Evolutionary conservation across 2,113 vertebrate genomes (phyloP), one percentile per base, ranked within the genome.

Genomic region (Hippocampus barbouri): DNA sequence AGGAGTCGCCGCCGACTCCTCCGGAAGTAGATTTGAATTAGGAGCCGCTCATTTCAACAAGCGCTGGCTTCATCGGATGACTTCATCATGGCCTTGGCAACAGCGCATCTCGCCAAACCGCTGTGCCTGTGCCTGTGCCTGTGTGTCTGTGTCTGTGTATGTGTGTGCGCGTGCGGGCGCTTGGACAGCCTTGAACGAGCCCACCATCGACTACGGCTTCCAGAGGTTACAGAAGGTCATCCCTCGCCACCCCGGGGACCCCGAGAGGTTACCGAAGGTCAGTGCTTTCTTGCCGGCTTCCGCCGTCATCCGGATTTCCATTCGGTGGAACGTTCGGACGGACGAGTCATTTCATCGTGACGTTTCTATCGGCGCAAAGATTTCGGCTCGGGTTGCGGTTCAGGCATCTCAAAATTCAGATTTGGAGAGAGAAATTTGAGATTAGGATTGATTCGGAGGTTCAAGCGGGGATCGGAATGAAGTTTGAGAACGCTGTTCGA

Each of bases 161-260:
- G 14, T 61, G 69, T 47, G 20, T 12, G 25, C 18, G n/a, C 43
- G 14, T 67, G 27, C 72, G 20, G 57, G 1, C 74, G 8, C 41
- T 11, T 54, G 66, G 8, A 15, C 85, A 92, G 91, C 91, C 49
- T 68, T 92, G 87, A 92, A 92, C 69, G 91, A 92, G 79, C 77
- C 85, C 21, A 97, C 95, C 83, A 97, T 97, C 4, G 95, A 97
- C 92, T 97, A 97, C 15, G 95, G 95, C 70, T 97, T 97, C 91
- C 95, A 96, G 92, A 90, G 95, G 84, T 79, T 97, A 86, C 95
- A 96, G 90, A 96, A 96, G 88, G 94, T 96, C 79, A 95, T 97
- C 45, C 95, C 95, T 18, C 91, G 95, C 66, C 95, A 97, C 78
- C 95, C 95, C 0, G 95, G 95, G 3, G 95, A 96, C 86, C 95